phyloP scores from a whole-genome alignment of 1,140 invertebrate genomes.

The Sitodiplosis mosellana region DNA sequence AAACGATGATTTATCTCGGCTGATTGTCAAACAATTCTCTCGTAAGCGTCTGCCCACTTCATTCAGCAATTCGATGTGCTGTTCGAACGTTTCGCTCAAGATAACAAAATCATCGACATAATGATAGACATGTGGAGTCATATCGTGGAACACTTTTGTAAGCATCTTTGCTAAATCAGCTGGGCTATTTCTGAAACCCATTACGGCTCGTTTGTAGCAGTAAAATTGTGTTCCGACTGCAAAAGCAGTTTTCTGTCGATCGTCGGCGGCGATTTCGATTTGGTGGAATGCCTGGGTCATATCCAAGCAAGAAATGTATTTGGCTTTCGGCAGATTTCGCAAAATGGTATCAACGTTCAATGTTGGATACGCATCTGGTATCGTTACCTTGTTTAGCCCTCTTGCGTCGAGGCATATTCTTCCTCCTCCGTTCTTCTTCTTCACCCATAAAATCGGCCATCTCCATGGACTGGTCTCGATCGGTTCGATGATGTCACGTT shows the following conservation, averaged over 20 bases:
- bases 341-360: too few species aligned
- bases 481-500: too few species aligned
- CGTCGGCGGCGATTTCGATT: slow-evolving; percentile 11
- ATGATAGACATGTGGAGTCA: slow-evolving; percentile 11
- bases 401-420: too few species aligned
- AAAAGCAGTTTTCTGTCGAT: slow-evolving; percentile 25
- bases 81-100: slow-evolving; percentile 16
- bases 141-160: slow-evolving; percentile 5
- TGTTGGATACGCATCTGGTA: too few species aligned
- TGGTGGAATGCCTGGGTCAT: neutral
- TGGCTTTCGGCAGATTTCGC: neutral
- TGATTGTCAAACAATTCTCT: slow-evolving; percentile 2
- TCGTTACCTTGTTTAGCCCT: too few species aligned
- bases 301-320: neutral
- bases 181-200: slow-evolving; percentile 23
- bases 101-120: slow-evolving; percentile 32
- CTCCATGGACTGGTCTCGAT: too few species aligned
- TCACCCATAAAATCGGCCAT: too few species aligned
- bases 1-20: neutral
- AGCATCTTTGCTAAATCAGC: slow-evolving; percentile 6
- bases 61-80: slow-evolving; percentile 23
- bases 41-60: slow-evolving; percentile 2
- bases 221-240: slow-evolving; percentile 20
- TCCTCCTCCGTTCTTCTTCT: too few species aligned
- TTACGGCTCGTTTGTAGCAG: slow-evolving; percentile 23